Percentiles rank a stretch among this genome's conserved stretches.
These are phyloP conservation scores for Drosophila nigricruria DNA, from an alignment of 2,888 invertebrate species.

Conservation along the genomic window DNA sequence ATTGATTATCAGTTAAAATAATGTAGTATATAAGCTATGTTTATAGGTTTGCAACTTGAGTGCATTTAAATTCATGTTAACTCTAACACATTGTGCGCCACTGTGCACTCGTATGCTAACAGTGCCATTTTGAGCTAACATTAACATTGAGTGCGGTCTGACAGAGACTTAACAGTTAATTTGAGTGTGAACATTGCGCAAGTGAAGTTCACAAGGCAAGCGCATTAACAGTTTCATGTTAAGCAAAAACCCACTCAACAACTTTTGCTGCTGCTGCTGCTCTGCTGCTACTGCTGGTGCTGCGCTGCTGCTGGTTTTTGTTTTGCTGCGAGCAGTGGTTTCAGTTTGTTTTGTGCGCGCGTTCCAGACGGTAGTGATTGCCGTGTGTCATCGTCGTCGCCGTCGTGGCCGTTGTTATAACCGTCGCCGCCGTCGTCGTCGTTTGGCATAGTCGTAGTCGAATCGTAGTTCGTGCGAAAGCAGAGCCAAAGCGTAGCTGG, in stretches of 20 bases:
- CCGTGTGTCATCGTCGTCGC: conserved; percentile 32
- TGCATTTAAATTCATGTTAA: not conserved
- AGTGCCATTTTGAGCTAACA: conserved; percentile 49
- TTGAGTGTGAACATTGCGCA: conserved; percentile 21
- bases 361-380: conserved; percentile 53
- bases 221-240: conserved; percentile 43
- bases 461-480: conserved; percentile 51
- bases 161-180: conserved; percentile 1
- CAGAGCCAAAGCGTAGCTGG: conserved; percentile 56
- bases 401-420: conserved; percentile 30
- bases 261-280: conserved; percentile 15
- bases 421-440: conserved; percentile 43
- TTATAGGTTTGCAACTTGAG: not conserved
- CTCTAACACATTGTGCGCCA: not conserved
- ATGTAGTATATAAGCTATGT: not conserved
- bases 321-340: conserved; percentile 37
- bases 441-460: conserved; percentile 27
- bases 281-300: not conserved
- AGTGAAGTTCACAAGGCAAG: conserved; percentile 33
- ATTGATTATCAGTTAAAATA: not conserved
- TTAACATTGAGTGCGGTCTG: conserved; percentile 34
- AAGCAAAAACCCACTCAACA: conserved; percentile 48
- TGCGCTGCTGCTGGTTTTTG: conserved; percentile 29
- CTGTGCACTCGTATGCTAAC: conserved; percentile 29
- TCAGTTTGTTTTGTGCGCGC: conserved; percentile 71